Base-by-base conservation (phyloP, 2,888 invertebrate genomes). In the Agrenia bidenticulata region DNA sequence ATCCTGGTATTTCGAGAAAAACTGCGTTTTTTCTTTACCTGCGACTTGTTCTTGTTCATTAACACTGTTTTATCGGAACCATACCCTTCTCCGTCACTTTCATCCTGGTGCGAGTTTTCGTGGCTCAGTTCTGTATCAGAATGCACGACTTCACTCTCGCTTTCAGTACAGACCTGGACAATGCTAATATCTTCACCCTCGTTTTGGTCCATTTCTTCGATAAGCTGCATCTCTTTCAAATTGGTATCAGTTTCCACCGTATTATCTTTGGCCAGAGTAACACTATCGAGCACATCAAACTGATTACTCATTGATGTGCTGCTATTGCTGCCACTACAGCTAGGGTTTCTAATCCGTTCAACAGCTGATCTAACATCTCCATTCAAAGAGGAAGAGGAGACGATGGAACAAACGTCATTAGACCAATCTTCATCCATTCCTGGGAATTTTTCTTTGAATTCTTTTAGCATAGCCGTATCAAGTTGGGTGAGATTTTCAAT, bases 401-500 rank as follows among this genome's bases (percentile, higher is more conserved):
- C 51, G 13, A 19, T 21, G 5, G 23, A 23, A 23, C 24, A 23
- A 23, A 5, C 9, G 2, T 51, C 51, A 15, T 13, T 4, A 4
- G 15, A 7, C 19, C 2, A 21, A 21, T 17, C 24, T 13, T 24
- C 51, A 21, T 51, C 24, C 5, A 15, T 13, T 17, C 9, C 24
- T 45, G 45, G 45, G 15, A 45, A 45, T 45, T 13, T 24, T 19
- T 55, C 41, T 21, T 57, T 27, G 5, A 64, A 39, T 39, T 67
- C 67, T 2, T 61, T 42, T 4, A 50, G 24, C 67, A 67, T 64
- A 7, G 57, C 17, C 0, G 15, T 2, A 1, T 58, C 26, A 17
- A 56, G 15, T 15, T 23, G 5, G n/a, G 62, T 62, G 13, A 68
- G 27, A 53, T 64, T 49, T 19, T 60, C 54, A 7, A 64, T 42